Conservation (phyloP, 2,113 vertebrate genomes). For the Syngnathus typhle region DNA sequence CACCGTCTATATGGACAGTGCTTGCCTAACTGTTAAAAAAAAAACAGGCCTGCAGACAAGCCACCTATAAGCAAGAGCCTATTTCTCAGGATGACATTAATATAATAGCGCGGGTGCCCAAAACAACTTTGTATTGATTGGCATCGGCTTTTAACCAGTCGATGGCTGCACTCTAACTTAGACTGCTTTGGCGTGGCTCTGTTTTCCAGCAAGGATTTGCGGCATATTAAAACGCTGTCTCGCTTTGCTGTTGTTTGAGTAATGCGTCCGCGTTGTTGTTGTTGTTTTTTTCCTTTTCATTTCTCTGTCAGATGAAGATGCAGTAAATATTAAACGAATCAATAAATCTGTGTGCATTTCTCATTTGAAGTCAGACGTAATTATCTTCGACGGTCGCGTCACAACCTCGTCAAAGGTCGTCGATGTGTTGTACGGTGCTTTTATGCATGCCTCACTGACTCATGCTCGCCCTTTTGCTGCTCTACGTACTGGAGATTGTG, state of each 20-base stretch:
- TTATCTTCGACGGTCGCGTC: not conserved
- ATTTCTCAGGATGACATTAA: constrained; percentile 73
- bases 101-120: constrained; percentile 68
- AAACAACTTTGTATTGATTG: constrained; percentile 74
- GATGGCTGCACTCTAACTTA: constrained; percentile 64
- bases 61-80: constrained; percentile 62
- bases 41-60: constrained; percentile 59
- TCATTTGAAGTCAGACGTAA: not conserved
- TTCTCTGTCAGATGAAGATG: constrained; percentile 6
- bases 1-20: constrained; percentile 13
- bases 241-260: constrained; percentile 18
- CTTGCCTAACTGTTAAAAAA: constrained; percentile 23
- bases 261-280: constrained; percentile 14
- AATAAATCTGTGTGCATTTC: not conserved
- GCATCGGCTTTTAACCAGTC: constrained; percentile 71
- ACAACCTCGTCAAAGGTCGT: constrained; percentile 2
- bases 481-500: constrained; percentile 26
- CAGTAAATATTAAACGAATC: constrained; percentile 9
- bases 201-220: constrained; percentile 54
- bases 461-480: constrained; percentile 32
- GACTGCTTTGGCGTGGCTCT: constrained; percentile 48
- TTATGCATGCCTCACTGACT: constrained; percentile 37
- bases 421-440: constrained; percentile 25
- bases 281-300: not conserved
- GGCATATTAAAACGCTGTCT: constrained; percentile 44